Percentiles rank a stretch among this genome's conserved stretches.
phyloP scores from a whole-genome alignment of 2,888 invertebrate genomes.

The Latheticus oryzae region DNA sequence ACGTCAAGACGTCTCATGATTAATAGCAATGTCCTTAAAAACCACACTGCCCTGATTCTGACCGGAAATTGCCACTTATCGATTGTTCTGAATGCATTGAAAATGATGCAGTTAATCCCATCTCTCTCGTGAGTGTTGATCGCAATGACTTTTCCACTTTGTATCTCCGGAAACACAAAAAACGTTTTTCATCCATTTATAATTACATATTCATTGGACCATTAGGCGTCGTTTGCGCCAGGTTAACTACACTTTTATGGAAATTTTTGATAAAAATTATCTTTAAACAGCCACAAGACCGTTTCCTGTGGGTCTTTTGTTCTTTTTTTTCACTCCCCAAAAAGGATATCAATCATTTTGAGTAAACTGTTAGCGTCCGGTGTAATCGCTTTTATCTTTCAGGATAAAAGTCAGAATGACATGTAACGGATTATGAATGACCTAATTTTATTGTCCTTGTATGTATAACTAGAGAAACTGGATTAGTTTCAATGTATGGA shows the following conservation, averaged over 20 bases:
- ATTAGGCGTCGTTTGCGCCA: too few relatives aligned
- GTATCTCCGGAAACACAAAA: too few relatives aligned
- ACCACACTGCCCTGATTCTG: neutral
- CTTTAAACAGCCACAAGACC: conserved; percentile 3
- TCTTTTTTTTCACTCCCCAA: neutral
- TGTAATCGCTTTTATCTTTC: conserved; percentile 19
- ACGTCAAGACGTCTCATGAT: too few relatives aligned
- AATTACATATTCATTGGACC: too few relatives aligned
- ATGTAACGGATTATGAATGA: conserved; percentile 12
- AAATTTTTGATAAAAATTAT: conserved; percentile 16
- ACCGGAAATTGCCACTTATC: conserved; percentile 2
- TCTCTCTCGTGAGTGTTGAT: too few relatives aligned
- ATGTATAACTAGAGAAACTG: conserved; percentile 2
- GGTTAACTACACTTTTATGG: neutral
- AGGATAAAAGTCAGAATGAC: conserved; percentile 15
- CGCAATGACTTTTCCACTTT: too few relatives aligned
- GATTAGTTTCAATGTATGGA: too few relatives aligned
- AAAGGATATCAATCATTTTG: conserved; percentile 14
- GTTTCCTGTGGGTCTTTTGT: conserved; percentile 1
- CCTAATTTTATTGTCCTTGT: conserved; percentile 20
- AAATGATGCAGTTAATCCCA: too few relatives aligned
- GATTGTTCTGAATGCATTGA: conserved; percentile 5
- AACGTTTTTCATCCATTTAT: too few relatives aligned
- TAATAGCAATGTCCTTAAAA: too few relatives aligned
- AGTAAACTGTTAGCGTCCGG: conserved; percentile 5